Evolutionary conservation across 2,797 vertebrate genomes (phyloP).

Genomic region (Enoplosus armatus): DNA sequence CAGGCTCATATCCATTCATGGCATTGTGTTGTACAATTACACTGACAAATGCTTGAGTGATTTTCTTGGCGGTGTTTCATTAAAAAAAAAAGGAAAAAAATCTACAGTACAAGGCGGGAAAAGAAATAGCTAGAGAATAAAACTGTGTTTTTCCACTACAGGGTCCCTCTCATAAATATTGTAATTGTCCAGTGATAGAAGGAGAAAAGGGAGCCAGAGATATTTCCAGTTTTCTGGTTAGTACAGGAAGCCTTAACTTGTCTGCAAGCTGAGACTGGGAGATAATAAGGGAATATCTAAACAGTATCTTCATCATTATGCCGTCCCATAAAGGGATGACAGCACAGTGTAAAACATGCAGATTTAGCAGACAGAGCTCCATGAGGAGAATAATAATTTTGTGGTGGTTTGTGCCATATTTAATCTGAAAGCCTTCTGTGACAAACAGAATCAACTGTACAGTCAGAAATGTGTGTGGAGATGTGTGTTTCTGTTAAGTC

Average conservation of each 20-base stretch:
- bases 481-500: conserved; percentile 11
- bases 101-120: conserved; percentile 69
- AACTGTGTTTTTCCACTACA: conserved; percentile 79
- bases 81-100: conserved; percentile 79
- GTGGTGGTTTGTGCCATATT: conserved; percentile 42
- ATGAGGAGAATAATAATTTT: conserved; percentile 66
- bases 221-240: conserved; percentile 76
- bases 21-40: conserved; percentile 89
- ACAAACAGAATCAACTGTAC: conserved; percentile 33
- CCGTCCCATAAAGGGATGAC: conserved; percentile 65
- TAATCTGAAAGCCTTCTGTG: conserved; percentile 43
- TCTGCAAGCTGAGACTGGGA: conserved; percentile 70
- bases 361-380: conserved; percentile 68
- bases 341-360: conserved; percentile 70
- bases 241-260: conserved; percentile 66
- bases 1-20: conserved; percentile 88
- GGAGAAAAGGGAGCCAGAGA: conserved; percentile 62
- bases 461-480: conserved; percentile 22
- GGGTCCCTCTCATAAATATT: conserved; percentile 86
- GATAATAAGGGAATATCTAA: conserved; percentile 79
- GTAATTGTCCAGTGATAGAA: conserved; percentile 85
- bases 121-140: conserved; percentile 80
- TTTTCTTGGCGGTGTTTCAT: conserved; percentile 87
- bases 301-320: conserved; percentile 78
- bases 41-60: conserved; percentile 89